A percentile compares a stretch with the other conserved stretches of the same genome.
Conservation (phyloP, 2,113 vertebrate species). For the Perognathus longimembris region DNA sequence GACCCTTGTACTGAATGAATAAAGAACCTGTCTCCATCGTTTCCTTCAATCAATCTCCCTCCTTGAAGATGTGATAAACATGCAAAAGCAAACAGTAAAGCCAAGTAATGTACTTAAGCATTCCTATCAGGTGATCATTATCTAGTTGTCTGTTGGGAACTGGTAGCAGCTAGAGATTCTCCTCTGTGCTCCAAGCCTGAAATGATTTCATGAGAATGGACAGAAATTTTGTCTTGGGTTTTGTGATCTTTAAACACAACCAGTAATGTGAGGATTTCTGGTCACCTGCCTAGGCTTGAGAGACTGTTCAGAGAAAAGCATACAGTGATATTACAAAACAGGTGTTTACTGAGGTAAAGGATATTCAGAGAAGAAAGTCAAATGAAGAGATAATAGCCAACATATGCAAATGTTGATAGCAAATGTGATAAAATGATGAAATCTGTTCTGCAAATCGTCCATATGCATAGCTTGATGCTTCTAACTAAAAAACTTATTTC, state of each 20-base stretch:
- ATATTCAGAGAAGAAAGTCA: constrained; percentile 69
- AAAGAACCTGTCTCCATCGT: constrained; percentile 9
- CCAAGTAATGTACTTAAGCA: constrained; percentile 50
- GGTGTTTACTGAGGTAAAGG: background rate
- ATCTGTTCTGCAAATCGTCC: constrained; percentile 56
- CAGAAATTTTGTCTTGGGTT: constrained; percentile 22
- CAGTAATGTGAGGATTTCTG: background rate
- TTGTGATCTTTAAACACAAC: constrained; percentile 48
- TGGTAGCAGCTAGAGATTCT: background rate
- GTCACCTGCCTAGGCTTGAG: background rate
- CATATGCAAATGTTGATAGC: constrained; percentile 61
- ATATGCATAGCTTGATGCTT: constrained; percentile 42
- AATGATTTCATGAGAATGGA: constrained; percentile 34
- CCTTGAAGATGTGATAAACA: constrained; percentile 48
- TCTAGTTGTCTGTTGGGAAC: constrained; percentile 27
- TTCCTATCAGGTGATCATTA: constrained; percentile 4
- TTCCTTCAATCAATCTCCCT: constrained; percentile 38
- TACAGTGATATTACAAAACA: constrained; percentile 16
- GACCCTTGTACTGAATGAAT: constrained; percentile 30
- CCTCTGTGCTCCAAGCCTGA: background rate
- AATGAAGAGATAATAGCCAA: constrained; percentile 75
- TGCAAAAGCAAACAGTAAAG: constrained; percentile 40
- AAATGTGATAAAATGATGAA: constrained; percentile 71
- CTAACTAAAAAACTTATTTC: constrained; percentile 62
- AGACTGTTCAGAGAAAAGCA: constrained; percentile 20